Base-by-base conservation (phyloP, 2,797 vertebrate species). In the Gila robusta region DNA sequence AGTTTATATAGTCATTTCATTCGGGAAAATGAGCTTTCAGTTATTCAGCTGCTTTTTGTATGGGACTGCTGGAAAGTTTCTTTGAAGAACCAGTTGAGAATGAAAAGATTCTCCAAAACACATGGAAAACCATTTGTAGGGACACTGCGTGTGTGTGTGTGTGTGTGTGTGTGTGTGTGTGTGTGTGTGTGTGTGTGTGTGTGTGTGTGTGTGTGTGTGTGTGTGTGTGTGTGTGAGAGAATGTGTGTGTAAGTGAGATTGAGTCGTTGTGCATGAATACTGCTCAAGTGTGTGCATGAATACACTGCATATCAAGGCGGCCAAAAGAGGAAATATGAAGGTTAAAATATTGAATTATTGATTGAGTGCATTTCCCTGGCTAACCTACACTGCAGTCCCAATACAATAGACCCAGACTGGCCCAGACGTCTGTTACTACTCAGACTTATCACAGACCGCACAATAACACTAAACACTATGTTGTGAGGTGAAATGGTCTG, bases 401-500 rank as follows among this genome's bases (percentile, higher is more conserved):
- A 70, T 81, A 91, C 81, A 92, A 88, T 90, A 86, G 70, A 83
- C 66, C 59, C n/a, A 21, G 88, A 86, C 79, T 77, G 80, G 84
- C 88, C 69, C 82, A 88, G 85, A 86, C 16, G n/a, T 79, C 41
- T 81, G 81, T 81, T 83, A 78, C 66, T 59, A 81, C 79, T 35
- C 71, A 83, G n/a, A 70, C 49, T 69, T 66, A 62, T 73, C 41
- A 54, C 52, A 47, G 9, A 78, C 84, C 17, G 14, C 82, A 78
- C 44, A 77, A 62, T 41, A 74, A 39, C 66, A 52, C 67, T 28
- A 76, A 37, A 67, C 41, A 70, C 85, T 84, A 90, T 92, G 90
- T 91, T 93, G 88, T 91, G 86, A 91, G 86, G 89, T 89, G 26
- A 88, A 85, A 73, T 70, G n/a, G 49, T 73, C 54, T 72, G 87